Base-by-base conservation (phyloP, 2,797 vertebrate genomes). In the Rhyacichthys aspro region DNA sequence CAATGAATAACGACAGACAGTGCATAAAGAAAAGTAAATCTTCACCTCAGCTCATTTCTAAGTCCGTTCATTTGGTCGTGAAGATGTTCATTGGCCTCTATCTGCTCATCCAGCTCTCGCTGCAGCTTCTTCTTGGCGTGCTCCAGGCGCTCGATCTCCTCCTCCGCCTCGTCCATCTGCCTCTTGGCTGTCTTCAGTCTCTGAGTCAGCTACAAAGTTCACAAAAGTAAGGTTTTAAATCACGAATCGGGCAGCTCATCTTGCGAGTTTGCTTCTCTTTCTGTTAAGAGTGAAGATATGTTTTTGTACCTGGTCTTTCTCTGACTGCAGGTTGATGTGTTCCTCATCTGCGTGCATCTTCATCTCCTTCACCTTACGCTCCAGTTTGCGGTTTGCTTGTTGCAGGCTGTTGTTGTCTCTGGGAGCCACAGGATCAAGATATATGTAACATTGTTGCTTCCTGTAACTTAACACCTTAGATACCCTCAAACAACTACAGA, bases 91-190 rank as follows among this genome's bases (percentile, higher is more conserved):
- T 96, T 98, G 78, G 91, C 37, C 16, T 98, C 97, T 34, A 94
- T 66, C 82, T 98, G 96, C 63, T 99, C 98, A 36, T 99, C 97
- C 83, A 97, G 81, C 33, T 99, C 97, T 84, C 98, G 88, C 92
- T 98, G 96, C 47, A 98, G 90, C 84, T 96, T 98, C 92, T 97
- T 99, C 73, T 95, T 98, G 0, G 86, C 76, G 34, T 94, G 94
- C 80, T 98, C 96, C 61, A 98, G 90, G 34, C 96, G 89, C 90
- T 99, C 96, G 7, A 99, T 98, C 88, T 98, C 97, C 85, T 95
- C 96, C 91, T 99, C 98, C 0, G 96, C 95, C 86, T 95, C 95
- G 36, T 98, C 95, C 78, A 99, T 94, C 88, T 98, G 97, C 42
- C 97, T 92, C 88, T 99, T 99, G 62, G 95, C 92, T 1, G 94